phyloP scores from a whole-genome alignment of 2,888 invertebrate genomes.

The Tenodera sinensis region DNA sequence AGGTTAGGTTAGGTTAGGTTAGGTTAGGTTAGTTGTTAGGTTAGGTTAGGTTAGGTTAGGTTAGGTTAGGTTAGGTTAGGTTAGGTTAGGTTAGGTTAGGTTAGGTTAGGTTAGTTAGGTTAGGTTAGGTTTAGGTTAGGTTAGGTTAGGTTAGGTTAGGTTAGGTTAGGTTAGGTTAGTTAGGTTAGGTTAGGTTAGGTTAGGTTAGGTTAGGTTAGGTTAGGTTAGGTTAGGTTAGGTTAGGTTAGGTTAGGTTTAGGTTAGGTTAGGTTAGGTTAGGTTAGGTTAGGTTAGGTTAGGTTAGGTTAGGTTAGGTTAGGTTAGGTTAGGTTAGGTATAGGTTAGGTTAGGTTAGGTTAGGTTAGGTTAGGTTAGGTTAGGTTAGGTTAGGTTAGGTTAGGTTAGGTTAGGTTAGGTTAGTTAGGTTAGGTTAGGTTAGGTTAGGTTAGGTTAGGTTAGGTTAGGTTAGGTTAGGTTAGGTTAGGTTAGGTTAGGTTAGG shows the following conservation, averaged over 20 bases:
- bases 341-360: constrained; percentile 30
- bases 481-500: constrained; percentile 33
- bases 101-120: constrained; percentile 15
- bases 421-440: too few species aligned
- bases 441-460: too few species aligned
- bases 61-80: constrained; percentile 26
- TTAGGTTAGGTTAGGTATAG: neutral
- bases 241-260: too few species aligned
- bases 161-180: constrained; percentile 7
- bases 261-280: too few species aligned
- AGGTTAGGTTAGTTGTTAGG: constrained; percentile 24
- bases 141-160: constrained; percentile 6
- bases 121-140: constrained; percentile 11
- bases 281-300: too few species aligned
- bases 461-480: too few species aligned
- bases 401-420: constrained; percentile 34
- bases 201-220: constrained; percentile 34
- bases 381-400: constrained; percentile 26
- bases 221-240: constrained; percentile 10
- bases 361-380: constrained; percentile 27
- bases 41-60: constrained; percentile 25
- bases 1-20: too few species aligned
- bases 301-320: constrained; percentile 20
- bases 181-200: constrained; percentile 33
- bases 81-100: neutral